Percentiles rank a stretch among this genome's conserved stretches.
These are phyloP conservation scores for Coremacera marginata DNA, from an alignment of 2,888 invertebrate species.

Conservation along the genomic window DNA sequence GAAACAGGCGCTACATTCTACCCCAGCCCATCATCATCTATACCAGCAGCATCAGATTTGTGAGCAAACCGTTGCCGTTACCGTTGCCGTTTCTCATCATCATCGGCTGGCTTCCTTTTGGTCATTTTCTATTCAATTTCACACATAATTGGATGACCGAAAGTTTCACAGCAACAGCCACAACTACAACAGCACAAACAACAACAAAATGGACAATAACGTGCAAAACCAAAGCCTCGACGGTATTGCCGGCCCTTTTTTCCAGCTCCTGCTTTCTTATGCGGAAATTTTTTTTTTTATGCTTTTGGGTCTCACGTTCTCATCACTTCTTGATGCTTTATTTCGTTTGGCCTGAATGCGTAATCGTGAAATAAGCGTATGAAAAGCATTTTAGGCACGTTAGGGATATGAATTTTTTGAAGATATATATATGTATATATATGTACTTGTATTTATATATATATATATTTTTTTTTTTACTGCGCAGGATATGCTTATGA, in stretches of 20 bases:
- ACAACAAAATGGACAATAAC: not conserved
- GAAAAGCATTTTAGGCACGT: conserved; percentile 44
- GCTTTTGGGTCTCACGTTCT: not conserved
- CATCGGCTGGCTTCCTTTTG: conserved; percentile 7
- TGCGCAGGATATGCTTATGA: not conserved
- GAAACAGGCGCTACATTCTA: too few species aligned
- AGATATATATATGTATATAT: not conserved
- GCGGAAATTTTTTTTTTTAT: not conserved
- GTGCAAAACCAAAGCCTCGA: not conserved
- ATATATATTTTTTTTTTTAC: not conserved
- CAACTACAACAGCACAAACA: not conserved
- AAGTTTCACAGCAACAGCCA: not conserved
- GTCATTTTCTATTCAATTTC: conserved; percentile 53
- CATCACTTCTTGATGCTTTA: conserved; percentile 19
- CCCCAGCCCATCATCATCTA: conserved; percentile 1
- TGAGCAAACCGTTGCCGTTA: conserved; percentile 7
- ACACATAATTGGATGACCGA: conserved; percentile 54
- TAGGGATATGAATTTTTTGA: conserved; percentile 28
- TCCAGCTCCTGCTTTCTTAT: not conserved
- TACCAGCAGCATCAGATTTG: not conserved
- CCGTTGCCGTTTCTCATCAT: not conserved
- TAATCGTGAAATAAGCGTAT: conserved; percentile 51
- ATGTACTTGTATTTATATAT: too few species aligned
- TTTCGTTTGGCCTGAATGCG: conserved; percentile 40
- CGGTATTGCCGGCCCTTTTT: not conserved